These are phyloP conservation scores for Stegastes partitus DNA, from an alignment of 2,113 vertebrate species.

Conservation along the genomic window DNA sequence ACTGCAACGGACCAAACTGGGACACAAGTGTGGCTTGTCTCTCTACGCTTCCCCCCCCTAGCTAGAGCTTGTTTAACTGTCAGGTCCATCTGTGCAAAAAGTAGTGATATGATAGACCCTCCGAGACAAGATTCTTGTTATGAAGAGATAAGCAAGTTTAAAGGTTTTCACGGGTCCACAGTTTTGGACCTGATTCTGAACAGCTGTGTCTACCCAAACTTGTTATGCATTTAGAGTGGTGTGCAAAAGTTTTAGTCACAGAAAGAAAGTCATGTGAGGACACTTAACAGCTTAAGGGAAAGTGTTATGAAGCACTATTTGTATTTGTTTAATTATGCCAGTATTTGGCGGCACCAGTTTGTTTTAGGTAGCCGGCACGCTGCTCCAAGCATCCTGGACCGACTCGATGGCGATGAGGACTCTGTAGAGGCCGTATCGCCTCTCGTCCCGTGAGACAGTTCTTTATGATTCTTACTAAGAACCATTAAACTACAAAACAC, in stretches of 20 bases:
- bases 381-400: too few relatives aligned
- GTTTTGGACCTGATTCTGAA: neutral
- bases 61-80: conserved; percentile 36
- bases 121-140: conserved; percentile 13
- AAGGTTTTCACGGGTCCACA: conserved; percentile 3
- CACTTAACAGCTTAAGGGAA: too few relatives aligned
- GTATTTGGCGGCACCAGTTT: too few relatives aligned
- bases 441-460: neutral
- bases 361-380: too few relatives aligned
- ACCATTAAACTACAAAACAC: neutral
- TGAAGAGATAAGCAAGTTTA: conserved; percentile 20
- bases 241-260: neutral
- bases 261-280: neutral
- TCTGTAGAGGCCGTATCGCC: neutral
- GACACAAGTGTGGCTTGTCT: conserved; percentile 47
- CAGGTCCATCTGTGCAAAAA: conserved; percentile 36
- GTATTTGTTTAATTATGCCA: too few relatives aligned
- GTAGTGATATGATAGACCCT: conserved; percentile 28
- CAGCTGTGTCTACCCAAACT: neutral
- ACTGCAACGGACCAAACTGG: conserved; percentile 43
- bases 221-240: neutral
- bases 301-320: too few relatives aligned
- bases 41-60: neutral
- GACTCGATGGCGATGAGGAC: neutral
- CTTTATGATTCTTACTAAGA: neutral